Conservation (phyloP, 2,888 invertebrate species). For the Anarsia innoxiella region DNA sequence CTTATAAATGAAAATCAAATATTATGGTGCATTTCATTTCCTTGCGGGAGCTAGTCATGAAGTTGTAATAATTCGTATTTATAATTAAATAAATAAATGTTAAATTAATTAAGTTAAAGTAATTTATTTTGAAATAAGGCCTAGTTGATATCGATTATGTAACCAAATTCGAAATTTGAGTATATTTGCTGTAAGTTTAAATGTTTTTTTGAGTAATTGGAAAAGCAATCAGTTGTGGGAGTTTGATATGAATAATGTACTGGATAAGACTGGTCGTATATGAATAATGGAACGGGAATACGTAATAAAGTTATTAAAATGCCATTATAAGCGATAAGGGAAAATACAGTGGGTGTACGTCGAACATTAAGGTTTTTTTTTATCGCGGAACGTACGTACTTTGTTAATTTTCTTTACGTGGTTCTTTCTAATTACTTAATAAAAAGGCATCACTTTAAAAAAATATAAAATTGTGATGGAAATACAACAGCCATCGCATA, state of each 20-base stretch:
- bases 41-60: conserved; percentile 62
- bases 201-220: neutral
- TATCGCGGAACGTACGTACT: no score
- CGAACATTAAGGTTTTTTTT: neutral
- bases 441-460: no score
- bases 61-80: conserved; percentile 18
- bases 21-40: conserved; percentile 61
- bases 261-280: conserved; percentile 41
- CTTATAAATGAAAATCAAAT: conserved; percentile 32
- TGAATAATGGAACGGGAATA: conserved; percentile 42
- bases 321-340: conserved; percentile 19
- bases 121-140: conserved; percentile 16
- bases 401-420: no score
- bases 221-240: neutral
- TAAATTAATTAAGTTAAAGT: conserved; percentile 18
- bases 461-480: no score
- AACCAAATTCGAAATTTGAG: neutral
- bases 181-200: neutral
- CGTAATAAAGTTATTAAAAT: conserved; percentile 35
- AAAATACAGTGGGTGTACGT: neutral
- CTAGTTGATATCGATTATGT: conserved; percentile 20
- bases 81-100: conserved; percentile 22
- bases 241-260: conserved; percentile 18
- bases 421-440: no score
- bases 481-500: no score